Conservation (phyloP, 2,888 invertebrate genomes). For the Synergus gifuensis region DNA sequence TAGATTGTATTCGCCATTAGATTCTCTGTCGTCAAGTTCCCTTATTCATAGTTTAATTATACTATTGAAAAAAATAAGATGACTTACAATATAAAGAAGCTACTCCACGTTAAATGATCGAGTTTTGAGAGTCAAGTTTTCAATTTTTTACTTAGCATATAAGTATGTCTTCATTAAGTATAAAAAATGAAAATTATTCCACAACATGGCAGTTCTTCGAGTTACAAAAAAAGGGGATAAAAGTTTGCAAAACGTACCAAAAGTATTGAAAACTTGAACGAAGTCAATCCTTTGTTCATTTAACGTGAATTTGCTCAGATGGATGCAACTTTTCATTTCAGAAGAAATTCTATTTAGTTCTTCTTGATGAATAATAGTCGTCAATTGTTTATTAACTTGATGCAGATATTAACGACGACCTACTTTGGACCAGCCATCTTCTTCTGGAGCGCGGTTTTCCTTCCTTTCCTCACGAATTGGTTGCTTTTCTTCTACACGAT, state of each 20-base stretch:
- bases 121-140: neutral
- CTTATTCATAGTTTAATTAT: neutral
- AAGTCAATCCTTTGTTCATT: neutral
- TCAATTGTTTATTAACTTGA: constrained; percentile 20
- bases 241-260: constrained; percentile 8
- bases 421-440: constrained; percentile 77
- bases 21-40: neutral
- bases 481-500: constrained; percentile 73
- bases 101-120: neutral
- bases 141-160: neutral
- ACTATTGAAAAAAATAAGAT: neutral
- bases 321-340: neutral
- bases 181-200: constrained; percentile 16
- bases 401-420: constrained; percentile 76
- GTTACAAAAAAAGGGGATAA: constrained; percentile 11
- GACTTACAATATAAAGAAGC: constrained; percentile 7
- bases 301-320: neutral
- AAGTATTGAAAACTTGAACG: constrained; percentile 13
- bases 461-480: constrained; percentile 65
- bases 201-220: constrained; percentile 7
- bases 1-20: neutral
- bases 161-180: constrained; percentile 15
- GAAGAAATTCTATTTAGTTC: constrained; percentile 36
- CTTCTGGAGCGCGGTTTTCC: constrained; percentile 77
- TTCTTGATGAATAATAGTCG: constrained; percentile 26